Percentiles rank a stretch among this genome's conserved stretches.
phyloP scores from a whole-genome alignment of 2,888 invertebrate species.

The Drosophila ochracea region DNA sequence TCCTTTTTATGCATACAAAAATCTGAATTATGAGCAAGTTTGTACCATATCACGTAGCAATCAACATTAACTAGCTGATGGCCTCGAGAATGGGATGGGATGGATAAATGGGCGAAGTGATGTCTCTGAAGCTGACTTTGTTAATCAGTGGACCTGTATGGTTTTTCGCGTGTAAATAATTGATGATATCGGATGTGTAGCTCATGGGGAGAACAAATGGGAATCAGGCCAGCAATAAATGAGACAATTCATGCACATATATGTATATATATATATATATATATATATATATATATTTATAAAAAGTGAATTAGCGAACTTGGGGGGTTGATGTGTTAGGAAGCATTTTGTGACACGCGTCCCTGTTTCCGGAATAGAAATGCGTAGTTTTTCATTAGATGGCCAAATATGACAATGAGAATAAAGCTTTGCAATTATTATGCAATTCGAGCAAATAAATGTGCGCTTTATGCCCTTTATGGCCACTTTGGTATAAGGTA shows the following conservation, averaged over 20 bases:
- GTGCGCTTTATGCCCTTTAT: constrained; percentile 66
- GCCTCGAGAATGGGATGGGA: background rate
- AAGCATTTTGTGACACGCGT: constrained; percentile 10
- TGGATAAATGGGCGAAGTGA: background rate
- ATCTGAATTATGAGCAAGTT: background rate
- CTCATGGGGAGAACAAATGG: constrained; percentile 4
- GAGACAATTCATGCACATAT: constrained; percentile 31
- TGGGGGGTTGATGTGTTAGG: constrained; percentile 35
- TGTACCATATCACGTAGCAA: background rate
- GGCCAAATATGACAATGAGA: constrained; percentile 40
- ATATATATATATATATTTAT: constrained; percentile 41
- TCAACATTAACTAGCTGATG: background rate
- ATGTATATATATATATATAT: constrained; percentile 26
- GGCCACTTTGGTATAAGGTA: constrained; percentile 42
- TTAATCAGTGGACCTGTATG: constrained; percentile 13
- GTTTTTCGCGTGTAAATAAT: constrained; percentile 42
- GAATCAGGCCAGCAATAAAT: constrained; percentile 9
- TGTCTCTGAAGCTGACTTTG: constrained; percentile 2
- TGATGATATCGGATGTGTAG: constrained; percentile 39
- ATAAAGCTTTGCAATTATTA: constrained; percentile 56
- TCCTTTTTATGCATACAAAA: background rate
- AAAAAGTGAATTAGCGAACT: constrained; percentile 52
- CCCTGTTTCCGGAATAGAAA: constrained; percentile 14
- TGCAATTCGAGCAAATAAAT: constrained; percentile 63
- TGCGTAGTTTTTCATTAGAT: constrained; percentile 49